phyloP scores from a whole-genome alignment of 1,140 invertebrate genomes.

The Drosophila sechellia region DNA sequence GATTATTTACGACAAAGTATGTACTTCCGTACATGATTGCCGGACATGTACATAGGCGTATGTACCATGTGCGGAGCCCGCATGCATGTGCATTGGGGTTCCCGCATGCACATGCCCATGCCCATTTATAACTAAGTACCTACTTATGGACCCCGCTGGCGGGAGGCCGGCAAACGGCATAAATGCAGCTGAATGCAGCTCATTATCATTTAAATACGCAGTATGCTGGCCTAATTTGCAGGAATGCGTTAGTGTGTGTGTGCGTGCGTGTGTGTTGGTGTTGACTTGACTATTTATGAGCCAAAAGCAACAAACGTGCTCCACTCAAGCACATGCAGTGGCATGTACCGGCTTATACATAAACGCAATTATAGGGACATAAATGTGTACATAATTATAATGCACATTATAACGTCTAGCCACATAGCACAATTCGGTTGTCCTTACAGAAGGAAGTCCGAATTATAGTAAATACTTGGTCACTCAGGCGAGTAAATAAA shows the following conservation, averaged over 20 bases:
- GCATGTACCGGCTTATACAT: constrained; percentile 18
- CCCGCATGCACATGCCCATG: constrained; percentile 34
- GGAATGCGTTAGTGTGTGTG: constrained; percentile 11
- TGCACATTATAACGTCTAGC: constrained; percentile 77
- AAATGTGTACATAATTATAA: constrained; percentile 69
- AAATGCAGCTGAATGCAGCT: constrained; percentile 69
- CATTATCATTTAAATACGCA: constrained; percentile 80
- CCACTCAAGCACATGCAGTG: constrained; percentile 3
- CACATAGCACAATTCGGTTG: constrained; percentile 56
- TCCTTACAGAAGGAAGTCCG: constrained; percentile 27
- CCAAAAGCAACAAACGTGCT: constrained; percentile 46
- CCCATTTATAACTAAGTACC: constrained; percentile 48
- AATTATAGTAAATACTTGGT: constrained; percentile 42
- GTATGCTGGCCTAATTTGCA: constrained; percentile 74
- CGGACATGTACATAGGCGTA: neutral
- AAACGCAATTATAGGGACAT: constrained; percentile 53
- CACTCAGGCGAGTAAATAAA: constrained; percentile 42
- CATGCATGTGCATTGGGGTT: neutral
- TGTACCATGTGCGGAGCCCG: neutral
- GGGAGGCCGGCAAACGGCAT: constrained; percentile 21
- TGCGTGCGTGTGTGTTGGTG: constrained; percentile 17
- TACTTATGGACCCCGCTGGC: constrained; percentile 35
- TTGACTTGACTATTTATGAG: constrained; percentile 58
- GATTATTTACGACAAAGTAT: constrained; percentile 48
- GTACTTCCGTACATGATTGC: constrained; percentile 23